These are phyloP conservation scores for Ladona fulva DNA, from an alignment of 1,140 invertebrate genomes.

Conservation along the genomic window DNA sequence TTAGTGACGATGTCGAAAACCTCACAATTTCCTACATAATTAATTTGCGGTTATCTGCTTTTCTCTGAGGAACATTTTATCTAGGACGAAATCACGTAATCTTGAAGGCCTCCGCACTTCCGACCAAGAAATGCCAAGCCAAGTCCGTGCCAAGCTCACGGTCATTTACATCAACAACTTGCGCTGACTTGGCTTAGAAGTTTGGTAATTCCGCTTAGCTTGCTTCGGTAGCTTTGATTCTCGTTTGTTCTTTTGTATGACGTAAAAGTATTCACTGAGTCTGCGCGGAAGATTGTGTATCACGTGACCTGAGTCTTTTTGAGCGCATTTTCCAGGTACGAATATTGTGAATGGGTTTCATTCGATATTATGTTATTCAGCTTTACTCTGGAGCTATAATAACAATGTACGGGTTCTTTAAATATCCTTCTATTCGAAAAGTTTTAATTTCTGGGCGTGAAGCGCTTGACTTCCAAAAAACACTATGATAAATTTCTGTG, in stretches of 20 bases:
- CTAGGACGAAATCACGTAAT: too few relatives aligned
- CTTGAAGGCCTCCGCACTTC: too few relatives aligned
- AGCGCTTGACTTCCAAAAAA: not conserved
- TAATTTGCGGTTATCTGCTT: too few relatives aligned
- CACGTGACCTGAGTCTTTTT: slow-evolving; percentile 40
- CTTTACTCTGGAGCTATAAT: not conserved
- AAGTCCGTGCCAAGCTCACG: too few relatives aligned
- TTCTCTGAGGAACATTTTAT: too few relatives aligned
- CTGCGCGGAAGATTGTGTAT: slow-evolving; percentile 20
- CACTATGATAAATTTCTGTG: not conserved
- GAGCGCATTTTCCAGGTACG: slow-evolving; percentile 39
- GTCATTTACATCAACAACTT: too few relatives aligned
- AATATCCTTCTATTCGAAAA: not conserved
- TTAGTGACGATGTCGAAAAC: too few relatives aligned
- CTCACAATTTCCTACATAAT: too few relatives aligned
- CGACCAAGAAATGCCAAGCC: too few relatives aligned
- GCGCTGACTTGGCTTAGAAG: too few relatives aligned
- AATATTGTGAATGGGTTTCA: slow-evolving; percentile 36
- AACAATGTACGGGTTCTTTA: not conserved
- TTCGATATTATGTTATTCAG: slow-evolving; percentile 29
- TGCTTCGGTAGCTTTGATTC: too few relatives aligned
- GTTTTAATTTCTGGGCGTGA: not conserved
- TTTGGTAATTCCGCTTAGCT: too few relatives aligned
- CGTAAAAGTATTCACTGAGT: slow-evolving; percentile 1
- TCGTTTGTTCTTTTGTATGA: not conserved